Percentiles rank a stretch among this genome's conserved stretches.
Conservation (phyloP, 2,888 invertebrate species). For the Phyllotreta cruciferae region DNA sequence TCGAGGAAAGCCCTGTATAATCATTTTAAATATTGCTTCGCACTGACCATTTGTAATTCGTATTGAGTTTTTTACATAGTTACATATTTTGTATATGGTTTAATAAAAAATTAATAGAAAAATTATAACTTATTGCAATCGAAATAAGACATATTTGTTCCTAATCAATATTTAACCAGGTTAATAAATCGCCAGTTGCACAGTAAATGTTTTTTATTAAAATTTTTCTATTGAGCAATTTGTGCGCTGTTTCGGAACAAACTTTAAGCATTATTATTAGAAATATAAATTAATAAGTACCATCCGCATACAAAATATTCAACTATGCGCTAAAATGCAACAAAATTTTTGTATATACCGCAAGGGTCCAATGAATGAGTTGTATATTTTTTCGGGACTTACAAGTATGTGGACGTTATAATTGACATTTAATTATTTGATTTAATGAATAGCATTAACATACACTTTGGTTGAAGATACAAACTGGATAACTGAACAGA, state of each 20-base stretch:
- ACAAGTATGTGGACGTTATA: slow-evolving; percentile 20
- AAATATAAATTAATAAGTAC: background rate
- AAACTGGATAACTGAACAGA: background rate
- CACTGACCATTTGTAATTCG: background rate
- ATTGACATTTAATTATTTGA: slow-evolving; percentile 20
- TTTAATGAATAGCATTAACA: slow-evolving; percentile 12
- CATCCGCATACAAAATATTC: slow-evolving; percentile 13
- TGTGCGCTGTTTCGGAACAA: too few relatives aligned
- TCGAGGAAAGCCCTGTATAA: too few relatives aligned
- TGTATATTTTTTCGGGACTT: background rate
- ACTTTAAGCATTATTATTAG: too few relatives aligned
- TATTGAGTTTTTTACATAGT: background rate
- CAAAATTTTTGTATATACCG: too few relatives aligned
- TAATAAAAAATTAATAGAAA: background rate
- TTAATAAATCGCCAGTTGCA: too few relatives aligned
- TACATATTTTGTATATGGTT: slow-evolving; percentile 15
- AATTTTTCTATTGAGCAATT: too few relatives aligned
- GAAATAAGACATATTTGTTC: too few relatives aligned
- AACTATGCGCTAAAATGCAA: background rate
- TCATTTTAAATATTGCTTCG: slow-evolving; percentile 11
- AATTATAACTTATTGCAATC: too few relatives aligned
- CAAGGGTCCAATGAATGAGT: slow-evolving; percentile 1
- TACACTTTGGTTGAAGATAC: slow-evolving; percentile 12
- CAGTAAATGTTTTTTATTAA: too few relatives aligned
- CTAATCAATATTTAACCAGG: too few relatives aligned